Evolutionary conservation across 2,888 invertebrate genomes (phyloP), one percentile per base, ranked within the genome.

Genomic region (Petrolisthes manimaculis): DNA sequence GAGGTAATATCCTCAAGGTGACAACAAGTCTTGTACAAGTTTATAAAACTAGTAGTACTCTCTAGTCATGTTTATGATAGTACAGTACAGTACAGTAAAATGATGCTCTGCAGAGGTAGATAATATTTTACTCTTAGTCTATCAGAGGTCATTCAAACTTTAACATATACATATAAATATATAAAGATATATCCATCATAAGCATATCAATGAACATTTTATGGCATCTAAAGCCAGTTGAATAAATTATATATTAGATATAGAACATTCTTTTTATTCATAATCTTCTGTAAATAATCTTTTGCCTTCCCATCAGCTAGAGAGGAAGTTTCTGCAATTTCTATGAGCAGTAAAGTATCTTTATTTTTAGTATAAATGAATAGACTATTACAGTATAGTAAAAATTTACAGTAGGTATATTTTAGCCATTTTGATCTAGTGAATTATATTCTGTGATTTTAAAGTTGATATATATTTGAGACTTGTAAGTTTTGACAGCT

Each of bases 191-290:
- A 71, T 71, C 14, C 21, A 71, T 71, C 21, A 71, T 71, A 71
- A 71, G 71, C 81, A 81, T 81, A 81, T 81, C 81, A 81, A 37
- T 67, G 51, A 67, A 67, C 81, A n/a, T 81, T 81, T 81, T 67
- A 81, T 14, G 81, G 81, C 67, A 81, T 54, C 54, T 67, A 61
- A 81, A 81, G 81, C 81, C 67, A 56, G 56, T 80, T 55, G 56
- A 80, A 80, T 80, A 80, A 55, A 55, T 24, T 56, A 80, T 56
- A 55, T 21, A 81, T 81, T 81, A 81, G 67, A 21, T 81, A 81
- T 67, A 81, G 67, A 81, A 12, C n/a, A 67, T 81, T 67, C 67
- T 81, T 81, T 81, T 81, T 81, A 67, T 67, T 81, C 54, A 37
- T 14, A 61, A 56, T 80, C 61, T 81, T 81, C 67, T 81, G 81